Evolutionary conservation across 1,140 invertebrate species (phyloP).

Genomic region (Drosophila orosa): DNA sequence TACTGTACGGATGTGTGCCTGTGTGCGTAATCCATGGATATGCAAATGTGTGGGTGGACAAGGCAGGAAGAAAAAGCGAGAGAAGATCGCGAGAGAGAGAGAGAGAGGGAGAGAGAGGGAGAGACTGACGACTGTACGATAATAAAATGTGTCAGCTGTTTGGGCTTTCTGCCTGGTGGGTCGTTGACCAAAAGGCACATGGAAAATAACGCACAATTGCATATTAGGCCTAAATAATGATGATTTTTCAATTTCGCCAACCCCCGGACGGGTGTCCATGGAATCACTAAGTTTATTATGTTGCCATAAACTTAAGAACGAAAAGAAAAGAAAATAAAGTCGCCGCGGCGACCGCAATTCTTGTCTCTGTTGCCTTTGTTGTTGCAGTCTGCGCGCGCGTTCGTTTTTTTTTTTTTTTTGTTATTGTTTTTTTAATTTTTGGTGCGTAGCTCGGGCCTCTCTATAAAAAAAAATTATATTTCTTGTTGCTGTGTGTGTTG

Average conservation of each 20-base stretch:
- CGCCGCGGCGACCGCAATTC: constrained; percentile 13
- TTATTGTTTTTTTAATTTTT: constrained; percentile 21
- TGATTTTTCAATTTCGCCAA: constrained; percentile 54
- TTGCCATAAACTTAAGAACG: constrained; percentile 37
- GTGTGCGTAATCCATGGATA: constrained; percentile 13
- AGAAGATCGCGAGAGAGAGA: constrained; percentile 2
- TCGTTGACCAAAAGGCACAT: constrained; percentile 46
- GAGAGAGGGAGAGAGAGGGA: not conserved
- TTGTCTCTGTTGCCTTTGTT: constrained; percentile 18
- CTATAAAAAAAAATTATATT: constrained; percentile 50
- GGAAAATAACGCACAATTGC: constrained; percentile 41
- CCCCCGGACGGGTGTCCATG: not conserved
- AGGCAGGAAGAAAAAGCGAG: constrained; percentile 23
- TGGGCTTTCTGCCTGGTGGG: constrained; percentile 34
- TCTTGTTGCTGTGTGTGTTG: constrained; percentile 46
- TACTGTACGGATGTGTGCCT: constrained; percentile 1
- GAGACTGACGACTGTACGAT: constrained; percentile 27
- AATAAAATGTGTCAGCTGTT: constrained; percentile 72
- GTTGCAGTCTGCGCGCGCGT: constrained; percentile 31
- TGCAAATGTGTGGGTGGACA: constrained; percentile 32
- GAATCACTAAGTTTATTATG: constrained; percentile 49
- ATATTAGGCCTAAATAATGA: constrained; percentile 58
- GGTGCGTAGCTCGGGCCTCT: constrained; percentile 42
- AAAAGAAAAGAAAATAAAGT: constrained; percentile 33
- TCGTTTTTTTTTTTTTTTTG: constrained; percentile 22